phyloP scores from a whole-genome alignment of 2,888 invertebrate genomes.

The Drosophila pegasa region DNA sequence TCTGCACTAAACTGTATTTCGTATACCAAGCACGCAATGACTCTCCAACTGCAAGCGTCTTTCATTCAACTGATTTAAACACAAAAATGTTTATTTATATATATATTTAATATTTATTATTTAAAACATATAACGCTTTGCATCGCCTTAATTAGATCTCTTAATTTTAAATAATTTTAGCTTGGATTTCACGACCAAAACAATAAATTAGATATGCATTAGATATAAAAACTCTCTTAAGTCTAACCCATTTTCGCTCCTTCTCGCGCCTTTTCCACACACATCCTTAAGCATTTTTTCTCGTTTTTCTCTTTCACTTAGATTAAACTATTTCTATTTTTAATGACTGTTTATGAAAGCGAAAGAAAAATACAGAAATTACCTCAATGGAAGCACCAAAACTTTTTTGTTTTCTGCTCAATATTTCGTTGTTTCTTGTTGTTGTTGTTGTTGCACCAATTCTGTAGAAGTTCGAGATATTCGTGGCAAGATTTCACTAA shows the following conservation, averaged over 20 bases:
- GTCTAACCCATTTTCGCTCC: slow-evolving; percentile 42
- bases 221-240: slow-evolving; percentile 45
- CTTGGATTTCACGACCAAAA: slow-evolving; percentile 59
- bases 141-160: slow-evolving; percentile 47
- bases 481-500: slow-evolving; percentile 78
- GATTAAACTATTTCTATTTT: slow-evolving; percentile 75
- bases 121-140: slow-evolving; percentile 46
- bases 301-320: slow-evolving; percentile 58
- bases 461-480: slow-evolving; percentile 53
- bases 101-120: slow-evolving; percentile 18
- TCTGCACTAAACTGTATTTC: neutral
- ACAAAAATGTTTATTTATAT: slow-evolving; percentile 12
- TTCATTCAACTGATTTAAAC: neutral
- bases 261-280: slow-evolving; percentile 26
- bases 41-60: neutral
- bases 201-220: slow-evolving; percentile 69
- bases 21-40: neutral
- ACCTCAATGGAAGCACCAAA: slow-evolving; percentile 76
- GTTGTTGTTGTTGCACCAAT: slow-evolving; percentile 54
- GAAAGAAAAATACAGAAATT: slow-evolving; percentile 62
- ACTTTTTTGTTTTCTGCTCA: slow-evolving; percentile 45
- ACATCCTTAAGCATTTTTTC: slow-evolving; percentile 8
- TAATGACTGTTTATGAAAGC: slow-evolving; percentile 80
- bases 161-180: slow-evolving; percentile 64
- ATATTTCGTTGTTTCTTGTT: slow-evolving; percentile 25